Percentiles rank a stretch among this genome's conserved stretches.
These are phyloP conservation scores for Cancer borealis DNA, from an alignment of 2,888 invertebrate species.

Conservation along the genomic window DNA sequence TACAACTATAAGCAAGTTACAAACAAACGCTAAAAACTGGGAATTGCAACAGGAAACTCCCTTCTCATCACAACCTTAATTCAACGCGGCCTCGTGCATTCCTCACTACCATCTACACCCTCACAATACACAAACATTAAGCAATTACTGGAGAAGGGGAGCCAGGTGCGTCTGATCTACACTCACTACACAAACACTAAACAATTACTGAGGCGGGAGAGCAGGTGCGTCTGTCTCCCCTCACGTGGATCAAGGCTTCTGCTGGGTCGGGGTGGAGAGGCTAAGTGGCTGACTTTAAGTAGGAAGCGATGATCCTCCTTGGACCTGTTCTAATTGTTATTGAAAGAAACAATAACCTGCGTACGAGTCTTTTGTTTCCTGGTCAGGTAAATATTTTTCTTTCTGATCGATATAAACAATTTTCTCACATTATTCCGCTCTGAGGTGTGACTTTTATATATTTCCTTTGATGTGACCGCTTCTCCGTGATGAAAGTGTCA, in stretches of 20 bases:
- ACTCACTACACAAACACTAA: background rate
- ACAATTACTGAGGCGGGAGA: background rate
- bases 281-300: background rate
- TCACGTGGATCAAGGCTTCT: background rate
- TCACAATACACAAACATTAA: background rate
- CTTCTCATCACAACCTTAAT: background rate
- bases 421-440: background rate
- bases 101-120: conserved; percentile 4
- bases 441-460: background rate
- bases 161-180: conserved; percentile 14
- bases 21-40: background rate
- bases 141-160: background rate
- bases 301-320: background rate
- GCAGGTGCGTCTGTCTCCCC: conserved; percentile 6
- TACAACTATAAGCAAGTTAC: background rate
- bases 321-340: background rate
- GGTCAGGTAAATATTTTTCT: background rate
- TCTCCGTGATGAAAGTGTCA: background rate
- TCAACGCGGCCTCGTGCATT: background rate
- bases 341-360: background rate
- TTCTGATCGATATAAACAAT: background rate
- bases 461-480: background rate
- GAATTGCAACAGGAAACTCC: background rate
- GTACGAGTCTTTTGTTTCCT: background rate
- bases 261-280: background rate